Percentiles rank a stretch among this genome's conserved stretches.
phyloP scores from a whole-genome alignment of 2,797 vertebrate genomes.

The Oceanodroma leucorhoa region DNA sequence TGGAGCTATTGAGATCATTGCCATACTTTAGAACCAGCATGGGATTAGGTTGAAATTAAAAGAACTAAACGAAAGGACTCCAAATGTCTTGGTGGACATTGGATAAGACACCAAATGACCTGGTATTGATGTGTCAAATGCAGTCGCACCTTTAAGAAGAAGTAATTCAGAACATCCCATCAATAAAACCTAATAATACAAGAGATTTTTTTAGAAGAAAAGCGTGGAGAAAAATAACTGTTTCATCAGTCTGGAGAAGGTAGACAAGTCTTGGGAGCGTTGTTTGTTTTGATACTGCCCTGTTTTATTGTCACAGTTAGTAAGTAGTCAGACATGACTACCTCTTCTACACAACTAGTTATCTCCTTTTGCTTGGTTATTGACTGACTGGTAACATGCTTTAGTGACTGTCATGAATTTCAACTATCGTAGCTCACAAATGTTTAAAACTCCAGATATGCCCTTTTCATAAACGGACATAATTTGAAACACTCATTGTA shows the following conservation, averaged over 20 bases:
- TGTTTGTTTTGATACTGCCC: background rate
- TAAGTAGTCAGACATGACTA: background rate
- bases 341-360: background rate
- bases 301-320: background rate
- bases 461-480: background rate
- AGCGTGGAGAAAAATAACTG: background rate
- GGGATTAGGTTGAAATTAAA: constrained; percentile 53
- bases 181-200: constrained; percentile 54
- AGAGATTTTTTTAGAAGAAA: constrained; percentile 45
- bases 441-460: background rate
- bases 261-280: background rate
- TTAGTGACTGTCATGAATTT: background rate
- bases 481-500: background rate
- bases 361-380: background rate
- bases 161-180: constrained; percentile 56
- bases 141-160: constrained; percentile 52
- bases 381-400: background rate
- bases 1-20: constrained; percentile 57
- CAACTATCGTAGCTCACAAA: background rate
- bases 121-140: constrained; percentile 51
- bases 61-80: constrained; percentile 50
- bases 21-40: constrained; percentile 63
- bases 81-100: constrained; percentile 50
- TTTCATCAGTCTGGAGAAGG: background rate
- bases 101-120: constrained; percentile 56